Base-by-base conservation (phyloP, 1,140 invertebrate genomes). In the Venustaconcha ellipsiformis region DNA sequence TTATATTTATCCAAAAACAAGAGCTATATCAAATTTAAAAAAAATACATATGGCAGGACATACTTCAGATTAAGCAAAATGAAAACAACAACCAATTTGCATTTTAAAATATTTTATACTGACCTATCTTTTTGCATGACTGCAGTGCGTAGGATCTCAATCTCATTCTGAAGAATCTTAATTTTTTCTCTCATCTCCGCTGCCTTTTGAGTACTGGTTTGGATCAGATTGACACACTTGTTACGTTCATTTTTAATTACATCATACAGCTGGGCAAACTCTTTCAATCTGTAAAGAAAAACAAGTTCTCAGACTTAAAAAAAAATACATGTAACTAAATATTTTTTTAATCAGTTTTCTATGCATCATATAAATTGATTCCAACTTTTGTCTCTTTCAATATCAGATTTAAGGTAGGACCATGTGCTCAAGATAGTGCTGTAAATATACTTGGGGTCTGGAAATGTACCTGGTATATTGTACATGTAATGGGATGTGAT, bases 101-200 rank as follows among this genome's bases (percentile, higher is more conserved):
- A 8, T 37, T 37, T 37, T 37, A 37, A 37, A 37, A 37, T 37
- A 37, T 37, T 37, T 37, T 18, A 68, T 78, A 69, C 70, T 82
- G 79, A 89, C 87, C 87, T 89, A 78, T 90, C 90, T 83, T 89
- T 89, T 76, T 87, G 84, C 58, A 83, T 83, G 63, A 89, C 89
- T 37, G 84, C 85, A 23, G 89, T 90, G 58, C 90, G 80, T 70
- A 90, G 82, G 60, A 91, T 91, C 74, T 90, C 89, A 67, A 89
- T 88, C 77, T 91, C 90, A 83, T 91, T 91, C 69, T 87, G 84
- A 55, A 90, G 73, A 62, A 91, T 90, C 80, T 90, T 90, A 23
- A 91, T 88, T 75, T 91, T 91, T 71, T 91, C 89, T 72, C 86
- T 87, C 89, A 91, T 90, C 78, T 91, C 90, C 20, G 88, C 86